Base-by-base conservation (phyloP, 1,140 invertebrate genomes). In the Trissolcus basalis region DNA sequence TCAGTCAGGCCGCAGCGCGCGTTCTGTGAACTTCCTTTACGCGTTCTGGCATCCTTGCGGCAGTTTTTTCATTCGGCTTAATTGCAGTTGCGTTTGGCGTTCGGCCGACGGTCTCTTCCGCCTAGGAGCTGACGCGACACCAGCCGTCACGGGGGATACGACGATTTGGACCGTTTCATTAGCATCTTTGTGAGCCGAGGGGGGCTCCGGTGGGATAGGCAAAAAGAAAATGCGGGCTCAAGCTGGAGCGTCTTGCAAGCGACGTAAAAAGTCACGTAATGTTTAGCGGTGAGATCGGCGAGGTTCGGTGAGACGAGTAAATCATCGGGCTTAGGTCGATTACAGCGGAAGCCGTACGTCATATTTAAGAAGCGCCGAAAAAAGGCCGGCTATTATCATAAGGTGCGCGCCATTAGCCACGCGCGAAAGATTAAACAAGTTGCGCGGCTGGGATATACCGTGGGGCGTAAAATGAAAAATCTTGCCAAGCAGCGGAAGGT, bases 1-100 rank as follows among this genome's bases (percentile, higher is more conserved):
- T 88, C 87, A 88, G 87, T 88, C 85, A 86, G 81, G 86, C 85
- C 87, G 86, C 84, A 83, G 85, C 87, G 86, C 86, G 87, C 87
- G 86, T 83, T 86, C 83, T 81, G 87, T 85, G 82, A 85, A 87
- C 82, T 87, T 83, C 85, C 83, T 77, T 83, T 81, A 65, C 64
- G 63, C 69, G 70, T 11, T 63, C 44, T 49, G 49, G 70, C 54
- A 49, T 64, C 14, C 53, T 60, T 49, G 78, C 58, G 60, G 47
- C 53, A 11, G 72, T 69, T 68, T 75, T 68, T 53, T 39, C 19
- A 50, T 27, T 51, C 16, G 12, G 11, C 43, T 27, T 61, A 56
- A 70, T 61, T 50, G 33, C 50, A 33, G n/a, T 0, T 33, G 1
- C 19, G n/a, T 50, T 50, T 19, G 0, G 10, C 0, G 27, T 58